These are phyloP conservation scores for Limnephilus auricula DNA, from an alignment of 2,888 invertebrate species.

Conservation along the genomic window DNA sequence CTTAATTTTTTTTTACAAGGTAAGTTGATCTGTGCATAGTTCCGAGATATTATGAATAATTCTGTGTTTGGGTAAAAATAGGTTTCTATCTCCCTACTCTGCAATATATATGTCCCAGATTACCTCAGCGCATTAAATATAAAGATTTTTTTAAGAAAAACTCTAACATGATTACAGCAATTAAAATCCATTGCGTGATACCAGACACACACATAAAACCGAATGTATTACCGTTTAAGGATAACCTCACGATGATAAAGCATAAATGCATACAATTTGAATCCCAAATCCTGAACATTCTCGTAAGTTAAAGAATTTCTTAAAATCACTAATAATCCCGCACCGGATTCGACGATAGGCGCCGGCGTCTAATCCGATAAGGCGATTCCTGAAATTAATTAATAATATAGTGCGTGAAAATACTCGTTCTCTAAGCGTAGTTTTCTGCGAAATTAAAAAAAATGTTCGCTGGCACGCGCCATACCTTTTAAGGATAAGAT, in stretches of 20 bases:
- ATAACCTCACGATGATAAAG: background rate
- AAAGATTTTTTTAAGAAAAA: conserved; percentile 9
- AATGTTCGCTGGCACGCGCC: background rate
- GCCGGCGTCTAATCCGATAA: background rate
- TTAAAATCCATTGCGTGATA: background rate
- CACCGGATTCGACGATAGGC: background rate
- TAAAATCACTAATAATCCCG: background rate
- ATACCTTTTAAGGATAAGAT: background rate
- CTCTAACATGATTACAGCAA: background rate
- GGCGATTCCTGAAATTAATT: background rate
- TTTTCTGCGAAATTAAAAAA: background rate
- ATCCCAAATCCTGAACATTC: background rate
- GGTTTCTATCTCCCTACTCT: background rate
- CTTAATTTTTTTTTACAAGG: too few relatives aligned
- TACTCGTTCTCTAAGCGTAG: background rate
- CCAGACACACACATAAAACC: background rate
- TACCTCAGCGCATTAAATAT: background rate
- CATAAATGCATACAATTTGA: background rate
- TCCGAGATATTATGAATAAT: background rate
- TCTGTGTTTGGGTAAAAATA: background rate
- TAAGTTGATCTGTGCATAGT: too few relatives aligned
- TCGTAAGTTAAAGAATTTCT: background rate
- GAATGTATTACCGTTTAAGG: background rate
- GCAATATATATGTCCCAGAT: background rate
- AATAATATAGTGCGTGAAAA: background rate